These are phyloP conservation scores for Manacus vitellinus DNA, from an alignment of 2,113 vertebrate genomes.

Conservation along the genomic window DNA sequence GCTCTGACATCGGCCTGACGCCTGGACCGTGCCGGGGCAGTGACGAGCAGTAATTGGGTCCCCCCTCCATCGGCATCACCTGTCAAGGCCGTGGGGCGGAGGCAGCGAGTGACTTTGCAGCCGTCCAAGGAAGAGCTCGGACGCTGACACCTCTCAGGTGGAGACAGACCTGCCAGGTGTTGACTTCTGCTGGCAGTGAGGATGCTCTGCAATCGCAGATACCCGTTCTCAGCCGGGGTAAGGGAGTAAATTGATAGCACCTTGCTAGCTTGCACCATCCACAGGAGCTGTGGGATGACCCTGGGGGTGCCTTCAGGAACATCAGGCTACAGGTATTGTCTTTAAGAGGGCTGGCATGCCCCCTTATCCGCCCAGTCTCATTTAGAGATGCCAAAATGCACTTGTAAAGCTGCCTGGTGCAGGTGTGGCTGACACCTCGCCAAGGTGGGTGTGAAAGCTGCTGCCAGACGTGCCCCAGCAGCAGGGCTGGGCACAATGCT, in stretches of 20 bases:
- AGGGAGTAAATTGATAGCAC: neutral
- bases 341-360: neutral
- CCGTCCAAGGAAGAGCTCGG: neutral
- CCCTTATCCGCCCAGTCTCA: neutral
- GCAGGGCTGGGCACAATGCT: neutral
- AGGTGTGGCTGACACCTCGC: neutral
- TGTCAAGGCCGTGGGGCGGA: neutral
- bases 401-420: neutral
- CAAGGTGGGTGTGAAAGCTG: neutral
- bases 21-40: neutral
- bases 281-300: neutral
- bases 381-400: neutral
- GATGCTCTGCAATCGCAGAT: neutral
- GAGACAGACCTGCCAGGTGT: neutral
- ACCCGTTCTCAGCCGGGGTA: neutral
- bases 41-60: neutral
- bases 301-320: neutral
- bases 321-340: neutral
- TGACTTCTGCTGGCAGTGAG: neutral
- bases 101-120: neutral
- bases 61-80: neutral
- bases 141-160: neutral
- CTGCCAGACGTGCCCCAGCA: accelerated
- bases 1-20: neutral
- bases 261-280: neutral